A percentile compares a stretch with the other conserved stretches of the same genome.
Evolutionary conservation across 2,888 invertebrate species (phyloP).

Genomic region (Eristalinus sepulchralis): DNA sequence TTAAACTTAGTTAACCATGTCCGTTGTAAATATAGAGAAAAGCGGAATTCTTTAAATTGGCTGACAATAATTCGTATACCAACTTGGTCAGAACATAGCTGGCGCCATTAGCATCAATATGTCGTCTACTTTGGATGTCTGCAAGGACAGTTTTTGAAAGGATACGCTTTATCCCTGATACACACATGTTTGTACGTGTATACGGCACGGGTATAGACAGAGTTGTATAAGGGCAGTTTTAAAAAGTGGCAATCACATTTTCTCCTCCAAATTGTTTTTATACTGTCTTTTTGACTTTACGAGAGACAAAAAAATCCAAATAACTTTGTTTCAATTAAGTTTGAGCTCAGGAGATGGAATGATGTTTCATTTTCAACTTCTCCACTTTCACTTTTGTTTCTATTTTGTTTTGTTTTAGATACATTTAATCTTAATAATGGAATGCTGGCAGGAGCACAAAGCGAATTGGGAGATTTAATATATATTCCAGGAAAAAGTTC

Average conservation of each 20-base stretch:
- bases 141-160: neutral
- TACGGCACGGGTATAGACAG: neutral
- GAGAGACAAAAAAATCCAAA: slow-evolving; percentile 26
- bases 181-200: neutral
- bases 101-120: neutral
- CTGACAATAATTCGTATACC: slow-evolving; percentile 27
- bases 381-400: neutral
- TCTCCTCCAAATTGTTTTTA: slow-evolving; percentile 20
- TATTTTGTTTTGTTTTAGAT: slow-evolving; percentile 12
- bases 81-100: neutral
- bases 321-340: slow-evolving; percentile 46
- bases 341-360: slow-evolving; percentile 1
- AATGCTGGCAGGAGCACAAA: slow-evolving; percentile 6
- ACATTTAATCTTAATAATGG: slow-evolving; percentile 39
- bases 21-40: slow-evolving; percentile 3
- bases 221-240: slow-evolving; percentile 23
- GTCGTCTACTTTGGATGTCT: neutral
- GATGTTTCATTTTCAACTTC: neutral
- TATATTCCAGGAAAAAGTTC: slow-evolving; percentile 1
- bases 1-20: slow-evolving; percentile 26
- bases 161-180: neutral
- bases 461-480: neutral
- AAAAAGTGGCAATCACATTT: slow-evolving; percentile 44
- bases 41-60: slow-evolving; percentile 29
- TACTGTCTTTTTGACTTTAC: slow-evolving; percentile 2